Base-by-base conservation (phyloP, 2,113 vertebrate species). In the Scatophagus argus region DNA sequence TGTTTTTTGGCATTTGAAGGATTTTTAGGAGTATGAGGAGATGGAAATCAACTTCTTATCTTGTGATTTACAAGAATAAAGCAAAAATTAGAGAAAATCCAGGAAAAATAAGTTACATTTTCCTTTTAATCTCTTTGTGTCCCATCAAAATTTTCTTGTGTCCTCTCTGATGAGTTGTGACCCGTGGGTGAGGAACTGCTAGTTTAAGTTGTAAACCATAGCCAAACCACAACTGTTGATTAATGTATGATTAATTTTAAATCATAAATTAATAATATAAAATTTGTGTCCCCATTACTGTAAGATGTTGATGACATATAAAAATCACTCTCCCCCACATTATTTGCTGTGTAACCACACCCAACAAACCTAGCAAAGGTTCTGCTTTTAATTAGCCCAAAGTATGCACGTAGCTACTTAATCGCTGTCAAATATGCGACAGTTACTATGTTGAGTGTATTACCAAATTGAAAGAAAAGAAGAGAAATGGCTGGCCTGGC, bases 401-500 rank as follows among this genome's bases (percentile, higher is more conserved):
- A 41, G 56, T 52, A 54, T 32, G 11, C 17, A 19, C 8, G 0
- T 46, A 23, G 38, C 38, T 74, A 74, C 29, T 54, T 73, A 68
- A 56, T 43, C 12, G 0, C 0, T 44, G 23, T 55, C 56, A 63
- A 36, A 44, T 43, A 32, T 69, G n/a, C 27, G n/a, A 29, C 49
- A 27, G 0, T 51, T 7, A 68, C 31, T n/a, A 27, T 46, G 19
- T 41, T 9, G 14, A 74, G 58, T 46, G 4, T 43, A 13, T 54
- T 3, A 2, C 41, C 41, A 65, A 52, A 43, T 23, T 70, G 41
- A 76, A 36, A 38, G 19, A 67, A 38, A 31, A 76, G 54, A 5
- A 44, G 43, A 77, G 58, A 74, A 55, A 59, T 4, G 52, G 75
- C 88, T 67, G 74, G 72, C 79, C 34, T 84, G 79, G 83, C 71